These are phyloP conservation scores for Ennomos quercinarius DNA, from an alignment of 2,888 invertebrate species.

Conservation along the genomic window DNA sequence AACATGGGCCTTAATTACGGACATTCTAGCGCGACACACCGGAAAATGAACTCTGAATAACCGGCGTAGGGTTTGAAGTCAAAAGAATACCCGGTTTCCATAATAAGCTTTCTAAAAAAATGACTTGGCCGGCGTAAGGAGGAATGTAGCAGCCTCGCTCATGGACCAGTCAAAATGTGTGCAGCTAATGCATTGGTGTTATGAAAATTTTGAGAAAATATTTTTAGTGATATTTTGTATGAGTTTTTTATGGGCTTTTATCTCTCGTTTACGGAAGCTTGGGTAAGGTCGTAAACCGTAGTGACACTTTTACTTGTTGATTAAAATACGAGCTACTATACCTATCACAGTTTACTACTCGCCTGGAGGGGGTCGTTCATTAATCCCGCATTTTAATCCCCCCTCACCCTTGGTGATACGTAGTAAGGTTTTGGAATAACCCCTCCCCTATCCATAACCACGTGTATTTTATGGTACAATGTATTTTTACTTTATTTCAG, in stretches of 20 bases:
- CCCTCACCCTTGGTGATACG: no score
- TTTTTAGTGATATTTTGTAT: slow-evolving; percentile 22
- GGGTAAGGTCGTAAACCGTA: no score
- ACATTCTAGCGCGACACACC: slow-evolving; percentile 39
- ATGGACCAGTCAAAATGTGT: slow-evolving; percentile 56
- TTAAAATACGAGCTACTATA: no score
- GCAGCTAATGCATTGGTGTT: slow-evolving; percentile 46
- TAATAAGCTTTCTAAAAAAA: slow-evolving; percentile 82
- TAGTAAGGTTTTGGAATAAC: no score
- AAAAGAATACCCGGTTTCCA: slow-evolving; percentile 30
- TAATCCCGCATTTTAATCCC: no score
- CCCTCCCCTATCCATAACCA: no score
- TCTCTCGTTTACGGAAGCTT: slow-evolving; percentile 14
- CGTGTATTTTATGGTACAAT: no score
- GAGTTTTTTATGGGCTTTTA: slow-evolving; percentile 8
- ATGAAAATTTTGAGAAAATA: slow-evolving; percentile 51
- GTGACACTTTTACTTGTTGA: no score
- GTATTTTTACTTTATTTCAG: no score
- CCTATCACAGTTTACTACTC: no score
- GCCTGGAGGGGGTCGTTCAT: no score
- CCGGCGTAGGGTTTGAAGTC: slow-evolving; percentile 44
- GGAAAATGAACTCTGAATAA: slow-evolving; percentile 44
- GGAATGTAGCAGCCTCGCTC: slow-evolving; percentile 72
- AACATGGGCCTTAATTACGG: slow-evolving; percentile 78
- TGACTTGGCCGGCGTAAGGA: slow-evolving; percentile 67